Evolutionary conservation across 2,113 vertebrate genomes (phyloP).

Genomic region (Pterophyllum scalare): DNA sequence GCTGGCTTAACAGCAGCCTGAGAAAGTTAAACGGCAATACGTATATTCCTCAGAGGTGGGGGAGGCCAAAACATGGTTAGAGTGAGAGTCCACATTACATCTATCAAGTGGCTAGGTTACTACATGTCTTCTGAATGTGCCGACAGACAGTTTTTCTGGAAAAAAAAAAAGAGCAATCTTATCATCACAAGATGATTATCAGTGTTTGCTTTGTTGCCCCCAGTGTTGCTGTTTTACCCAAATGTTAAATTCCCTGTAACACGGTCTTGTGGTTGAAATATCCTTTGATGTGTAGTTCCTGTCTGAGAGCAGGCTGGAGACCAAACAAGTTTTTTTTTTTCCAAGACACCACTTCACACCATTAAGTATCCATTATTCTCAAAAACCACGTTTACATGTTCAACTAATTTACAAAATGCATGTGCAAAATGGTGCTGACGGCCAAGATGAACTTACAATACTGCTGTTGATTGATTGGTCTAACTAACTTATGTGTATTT

Average conservation of each 20-base stretch:
- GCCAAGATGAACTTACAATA: neutral
- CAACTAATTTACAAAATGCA: neutral
- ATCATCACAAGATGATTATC: neutral
- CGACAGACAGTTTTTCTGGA: neutral
- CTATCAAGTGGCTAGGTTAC: neutral
- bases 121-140: neutral
- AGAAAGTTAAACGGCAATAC: neutral
- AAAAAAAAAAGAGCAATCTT: neutral
- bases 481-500: slow-evolving; percentile 20
- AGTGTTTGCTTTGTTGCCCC: neutral
- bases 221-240: neutral
- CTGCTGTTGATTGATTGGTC: slow-evolving; percentile 33
- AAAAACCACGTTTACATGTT: neutral
- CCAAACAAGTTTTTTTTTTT: neutral
- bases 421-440: neutral
- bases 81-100: neutral
- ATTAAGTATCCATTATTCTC: neutral
- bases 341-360: neutral
- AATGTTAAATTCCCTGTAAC: slow-evolving; percentile 1
- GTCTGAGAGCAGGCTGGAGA: neutral
- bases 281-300: neutral
- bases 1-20: neutral
- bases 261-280: neutral
- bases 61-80: neutral
- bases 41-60: neutral